Base-by-base conservation (phyloP, 2,888 invertebrate species). In the Dendrolimus houi region DNA sequence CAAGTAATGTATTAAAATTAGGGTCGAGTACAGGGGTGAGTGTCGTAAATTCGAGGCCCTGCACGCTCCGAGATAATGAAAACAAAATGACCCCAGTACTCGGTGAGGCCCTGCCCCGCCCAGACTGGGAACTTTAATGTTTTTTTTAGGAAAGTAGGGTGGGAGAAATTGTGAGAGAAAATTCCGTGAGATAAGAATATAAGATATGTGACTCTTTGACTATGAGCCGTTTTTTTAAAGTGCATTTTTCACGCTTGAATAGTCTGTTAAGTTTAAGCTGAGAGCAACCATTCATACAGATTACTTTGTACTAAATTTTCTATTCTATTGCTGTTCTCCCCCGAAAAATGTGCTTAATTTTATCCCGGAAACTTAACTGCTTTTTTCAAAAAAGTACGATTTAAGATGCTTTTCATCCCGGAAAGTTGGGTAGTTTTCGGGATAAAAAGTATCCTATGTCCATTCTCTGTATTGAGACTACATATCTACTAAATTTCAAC, bases 1-100 rank as follows among this genome's bases (percentile, higher is more conserved):
- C 69, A 64, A 64, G 71, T 71, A 74, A 81, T 79, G 77, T 78
- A 79, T 79, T 79, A 72, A 77, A 80, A 80, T 79, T 72, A 74
- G 69, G 70, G 64, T 62, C 62, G 63, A 69, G 70, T 66, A 66
- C 70, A 62, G 41, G 47, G 53, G 53, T 62, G 59, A 59, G 63
- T 56, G 68, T 68, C 62, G 69, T 74, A 67, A 72, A 67, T 67
- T 68, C 58, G 57, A 9, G 60, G 58, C 60, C 57, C 59, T 58
- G 60, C 52, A 56, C 58, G 60, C 52, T 56, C 58, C 61, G 59
- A 63, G 67, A 67, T 70, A 73, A 74, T 74, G 70, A 73, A 74
- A 73, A 74, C 64, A 69, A 69, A 74, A 72, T 69, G 68, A 69
- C 70, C 63, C 58, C 54, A 53, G 42, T n/a, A 40, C 56, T 53